A percentile compares a stretch with the other conserved stretches of the same genome.
These are phyloP conservation scores for Heliothis virescens DNA, from an alignment of 1,140 invertebrate genomes.

Conservation along the genomic window DNA sequence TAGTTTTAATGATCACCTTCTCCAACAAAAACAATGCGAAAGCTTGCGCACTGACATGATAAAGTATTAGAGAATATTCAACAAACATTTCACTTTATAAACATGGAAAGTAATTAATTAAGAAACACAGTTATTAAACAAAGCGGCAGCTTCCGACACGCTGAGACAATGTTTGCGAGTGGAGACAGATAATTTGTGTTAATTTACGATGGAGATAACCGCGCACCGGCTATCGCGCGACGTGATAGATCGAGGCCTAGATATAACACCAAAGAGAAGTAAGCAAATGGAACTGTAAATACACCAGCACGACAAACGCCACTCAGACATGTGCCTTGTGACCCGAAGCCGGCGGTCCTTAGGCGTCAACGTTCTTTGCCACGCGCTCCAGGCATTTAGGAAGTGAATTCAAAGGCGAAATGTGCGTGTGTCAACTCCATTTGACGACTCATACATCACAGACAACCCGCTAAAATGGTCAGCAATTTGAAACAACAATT, in stretches of 20 bases:
- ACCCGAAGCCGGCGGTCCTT: slow-evolving; percentile 23
- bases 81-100: slow-evolving; percentile 5
- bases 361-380: neutral
- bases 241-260: slow-evolving; percentile 36
- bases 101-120: slow-evolving; percentile 20
- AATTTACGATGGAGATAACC: slow-evolving; percentile 76
- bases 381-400: slow-evolving; percentile 14
- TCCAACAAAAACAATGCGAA: slow-evolving; percentile 11
- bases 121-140: slow-evolving; percentile 18
- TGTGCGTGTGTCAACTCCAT: slow-evolving; percentile 1
- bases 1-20: slow-evolving; percentile 23
- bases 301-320: slow-evolving; percentile 3
- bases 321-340: slow-evolving; percentile 21
- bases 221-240: slow-evolving; percentile 29
- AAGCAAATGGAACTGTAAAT: slow-evolving; percentile 28
- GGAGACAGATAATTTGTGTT: slow-evolving; percentile 69
- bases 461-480: slow-evolving; percentile 63
- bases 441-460: slow-evolving; percentile 24
- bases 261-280: slow-evolving; percentile 41
- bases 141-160: slow-evolving; percentile 35
- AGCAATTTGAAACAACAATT: slow-evolving; percentile 52
- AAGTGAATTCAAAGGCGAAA: slow-evolving; percentile 30
- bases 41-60: neutral
- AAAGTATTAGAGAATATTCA: neutral
- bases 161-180: slow-evolving; percentile 34